Evolutionary conservation across 2,113 vertebrate genomes (phyloP), one percentile per base, ranked within the genome.

Genomic region (Ifrita kowaldi): DNA sequence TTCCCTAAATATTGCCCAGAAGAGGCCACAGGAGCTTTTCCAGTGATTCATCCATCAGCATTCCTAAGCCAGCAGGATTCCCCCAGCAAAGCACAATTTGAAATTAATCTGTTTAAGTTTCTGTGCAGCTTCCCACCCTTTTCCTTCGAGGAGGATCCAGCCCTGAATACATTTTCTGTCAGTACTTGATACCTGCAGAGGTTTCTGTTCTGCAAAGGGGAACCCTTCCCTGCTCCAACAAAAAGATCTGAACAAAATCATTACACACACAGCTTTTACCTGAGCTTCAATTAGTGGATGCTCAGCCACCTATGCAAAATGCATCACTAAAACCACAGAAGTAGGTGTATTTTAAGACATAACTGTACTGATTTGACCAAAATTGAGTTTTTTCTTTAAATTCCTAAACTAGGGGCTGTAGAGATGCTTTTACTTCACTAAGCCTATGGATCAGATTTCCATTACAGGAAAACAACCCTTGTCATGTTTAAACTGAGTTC

Each of bases 331-430:
- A 64, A 8, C 6, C 53, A 81, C 35, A 60, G 16, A 41, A 65
- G 22, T 2, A 32, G 41, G 30, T 0, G 1, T 26, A 44, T 11
- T 16, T 1, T 19, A 49, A 73, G 37, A 46, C 1, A 2, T 7
- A 69, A 60, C 13, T 49, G 4, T 11, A 65, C 13, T 35, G 41
- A 28, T 33, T 32, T 47, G 20, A 87, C 23, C 21, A 53, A 78
- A 87, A 68, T 13, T 3, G 24, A 35, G 19, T 37, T 27, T 47
- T 16, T 71, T 79, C 64, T 64, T 60, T 63, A 46, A 77, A 90
- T 59, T 13, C 13, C 8, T 68, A 5, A 44, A 24, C 57, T 42
- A 6, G 7, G 21, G 30, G n/a, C 47, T 60, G 13, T 3, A 39
- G 24, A 4, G 37, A 42, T 47, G 44, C 22, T 71, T 73, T 28